Percentiles rank a stretch among this genome's conserved stretches.
Conservation (phyloP, 37 sponge, comb jelly and placozoan genomes). For the Eunapius fragilis region DNA sequence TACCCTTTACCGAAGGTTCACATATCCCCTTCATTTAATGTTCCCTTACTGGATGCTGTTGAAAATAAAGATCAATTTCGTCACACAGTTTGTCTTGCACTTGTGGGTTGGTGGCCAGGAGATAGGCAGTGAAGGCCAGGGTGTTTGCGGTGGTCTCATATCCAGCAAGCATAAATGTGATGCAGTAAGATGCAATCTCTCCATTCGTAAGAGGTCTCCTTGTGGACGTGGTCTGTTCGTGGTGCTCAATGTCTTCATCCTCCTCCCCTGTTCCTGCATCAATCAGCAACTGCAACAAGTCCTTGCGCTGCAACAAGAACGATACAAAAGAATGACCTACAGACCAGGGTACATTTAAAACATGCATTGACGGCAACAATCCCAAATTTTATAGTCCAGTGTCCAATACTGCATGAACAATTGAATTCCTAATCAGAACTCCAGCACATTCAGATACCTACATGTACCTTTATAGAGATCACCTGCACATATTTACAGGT, state of each 20-base stretch:
- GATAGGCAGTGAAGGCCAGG: slow-evolving; percentile 64
- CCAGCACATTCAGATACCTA: too few species aligned
- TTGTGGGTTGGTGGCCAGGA: slow-evolving; percentile 69
- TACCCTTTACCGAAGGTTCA: too few species aligned
- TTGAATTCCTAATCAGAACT: too few species aligned
- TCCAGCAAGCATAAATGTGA: slow-evolving; percentile 81
- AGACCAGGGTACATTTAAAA: too few species aligned
- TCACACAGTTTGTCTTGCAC: slow-evolving; percentile 61
- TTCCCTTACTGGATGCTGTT: slow-evolving; percentile 52
- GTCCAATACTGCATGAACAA: too few species aligned
- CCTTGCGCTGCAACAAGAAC: slow-evolving; percentile 39
- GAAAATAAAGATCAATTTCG: slow-evolving; percentile 64
- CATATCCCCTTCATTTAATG: too few species aligned
- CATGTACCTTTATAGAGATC: too few species aligned
- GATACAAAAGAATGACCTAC: neutral
- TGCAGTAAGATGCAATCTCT: slow-evolving; percentile 48
- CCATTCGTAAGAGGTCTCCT: slow-evolving; percentile 36
- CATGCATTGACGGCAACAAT: too few species aligned
- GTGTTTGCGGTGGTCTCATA: slow-evolving; percentile 82
- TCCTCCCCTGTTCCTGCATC: slow-evolving; percentile 49
- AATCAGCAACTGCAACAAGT: slow-evolving; percentile 70
- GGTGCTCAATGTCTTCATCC: neutral
- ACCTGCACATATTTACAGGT: too few species aligned
- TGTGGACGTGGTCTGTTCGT: neutral
- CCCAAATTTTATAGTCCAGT: too few species aligned